Base-by-base conservation (phyloP, 2,797 vertebrate species). In the Syngnathus acus region DNA sequence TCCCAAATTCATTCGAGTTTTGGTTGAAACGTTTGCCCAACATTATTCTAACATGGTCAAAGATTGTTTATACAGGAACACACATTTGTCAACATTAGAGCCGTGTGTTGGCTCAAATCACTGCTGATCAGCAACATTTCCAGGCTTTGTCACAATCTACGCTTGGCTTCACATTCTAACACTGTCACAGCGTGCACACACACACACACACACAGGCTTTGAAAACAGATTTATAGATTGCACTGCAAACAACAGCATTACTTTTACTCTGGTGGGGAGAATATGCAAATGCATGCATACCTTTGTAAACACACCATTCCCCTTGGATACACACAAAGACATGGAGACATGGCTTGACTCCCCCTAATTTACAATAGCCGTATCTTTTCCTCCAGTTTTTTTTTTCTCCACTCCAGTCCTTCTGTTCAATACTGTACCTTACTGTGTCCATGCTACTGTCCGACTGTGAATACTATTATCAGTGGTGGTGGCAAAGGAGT, bases 81-180 rank as follows among this genome's bases (percentile, higher is more conserved):
- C 63, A 70, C 50, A 65, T 67, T 66, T 50, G 50, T 67, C 63
- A 69, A 51, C 37, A 69, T 65, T 43, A 19, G 48, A 68, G 45
- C 66, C 64, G 43, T 26, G 55, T 53, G 64, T 64, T 68, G 47
- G 68, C 64, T 70, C 60, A 26, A 64, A 68, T 16, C 62, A 54
- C 48, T 65, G 68, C 69, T 68, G 71, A 71, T 62, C 68, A 67
- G 70, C 69, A 69, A 64, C 71, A 77, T 72, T 76, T 77, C 9
- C 63, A 70, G 65, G 64, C 73, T 78, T 73, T 78, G 78, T 81
- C 78, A 73, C 67, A 59, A 78, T 76, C 70, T 66, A 71, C 78
- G 76, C 78, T 72, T 74, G 77, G 64, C 67, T 79, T 75, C 75
- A 74, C 73, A 67, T 64, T 32, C 43, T 62, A 65, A 71, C 73